A percentile compares a stretch with the other conserved stretches of the same genome.
Conservation (phyloP, 1,140 invertebrate genomes). For the silkworm (Bombyx mori) region DNA sequence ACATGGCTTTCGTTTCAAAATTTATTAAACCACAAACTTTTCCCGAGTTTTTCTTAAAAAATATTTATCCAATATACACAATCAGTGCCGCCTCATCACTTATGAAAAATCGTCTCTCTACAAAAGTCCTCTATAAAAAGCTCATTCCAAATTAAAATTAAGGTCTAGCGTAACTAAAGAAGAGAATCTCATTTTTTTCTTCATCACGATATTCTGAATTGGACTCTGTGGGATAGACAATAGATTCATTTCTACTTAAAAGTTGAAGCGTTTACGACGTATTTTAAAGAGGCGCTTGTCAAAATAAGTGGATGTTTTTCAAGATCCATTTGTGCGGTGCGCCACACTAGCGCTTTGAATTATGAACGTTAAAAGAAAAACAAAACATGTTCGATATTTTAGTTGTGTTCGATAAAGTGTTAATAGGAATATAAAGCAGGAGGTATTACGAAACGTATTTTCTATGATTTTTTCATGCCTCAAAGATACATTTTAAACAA, state of each 20-base stretch:
- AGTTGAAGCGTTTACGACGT: conserved; percentile 32
- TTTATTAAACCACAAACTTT: conserved; percentile 59
- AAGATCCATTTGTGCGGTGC: conserved; percentile 60
- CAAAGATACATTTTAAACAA: too few species aligned
- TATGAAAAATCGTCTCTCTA: conserved; percentile 67
- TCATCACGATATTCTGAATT: conserved; percentile 16
- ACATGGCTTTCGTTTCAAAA: conserved; percentile 39
- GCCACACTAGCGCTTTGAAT: conserved; percentile 49
- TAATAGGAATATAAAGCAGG: conserved; percentile 36
- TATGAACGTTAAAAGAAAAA: conserved; percentile 60
- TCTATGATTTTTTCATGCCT: conserved; percentile 1
- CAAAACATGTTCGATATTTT: conserved; percentile 56
- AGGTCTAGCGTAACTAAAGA: conserved; percentile 65
- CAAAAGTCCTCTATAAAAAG: conserved; percentile 65
- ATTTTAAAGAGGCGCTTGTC: conserved; percentile 44
- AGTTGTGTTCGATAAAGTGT: conserved; percentile 44
- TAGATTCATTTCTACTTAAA: conserved; percentile 23
- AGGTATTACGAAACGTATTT: conserved; percentile 8
- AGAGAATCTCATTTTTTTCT: conserved; percentile 48
- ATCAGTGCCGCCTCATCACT: conserved; percentile 66
- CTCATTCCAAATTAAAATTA: conserved; percentile 70
- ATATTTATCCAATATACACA: conserved; percentile 65
- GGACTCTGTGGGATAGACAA: conserved; percentile 16
- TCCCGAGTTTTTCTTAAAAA: conserved; percentile 59
- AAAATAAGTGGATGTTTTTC: conserved; percentile 68